Percentiles rank a stretch among this genome's conserved stretches.
Evolutionary conservation across 2,113 vertebrate genomes (phyloP).

Genomic region (Oncorhynchus keta): DNA sequence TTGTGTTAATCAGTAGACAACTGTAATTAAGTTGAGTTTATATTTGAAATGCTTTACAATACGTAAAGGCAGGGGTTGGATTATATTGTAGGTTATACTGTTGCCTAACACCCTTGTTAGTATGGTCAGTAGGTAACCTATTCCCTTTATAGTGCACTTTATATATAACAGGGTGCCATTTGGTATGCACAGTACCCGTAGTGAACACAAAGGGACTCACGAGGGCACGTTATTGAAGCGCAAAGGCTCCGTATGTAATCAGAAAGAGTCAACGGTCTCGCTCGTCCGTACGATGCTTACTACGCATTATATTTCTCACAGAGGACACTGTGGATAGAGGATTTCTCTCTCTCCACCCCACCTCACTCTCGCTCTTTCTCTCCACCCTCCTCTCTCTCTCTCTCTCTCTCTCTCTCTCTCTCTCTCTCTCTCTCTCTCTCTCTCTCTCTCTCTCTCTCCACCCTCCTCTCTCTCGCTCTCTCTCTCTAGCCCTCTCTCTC

Average conservation of each 20-base stretch:
- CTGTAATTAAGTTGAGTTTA: conserved; percentile 66
- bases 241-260: conserved; percentile 49
- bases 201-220: conserved; percentile 23
- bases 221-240: conserved; percentile 44
- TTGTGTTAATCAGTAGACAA: conserved; percentile 45
- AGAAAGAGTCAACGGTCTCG: conserved; percentile 32
- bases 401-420: conserved; percentile 9
- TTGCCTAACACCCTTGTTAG: conserved; percentile 51
- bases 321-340: not conserved
- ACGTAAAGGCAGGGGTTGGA: conserved; percentile 49
- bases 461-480: too few species aligned
- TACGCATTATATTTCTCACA: conserved; percentile 12
- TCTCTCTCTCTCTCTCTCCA: too few species aligned
- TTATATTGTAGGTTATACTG: conserved; percentile 49
- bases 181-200: too few species aligned
- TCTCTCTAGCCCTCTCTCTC: too few species aligned
- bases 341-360: too few species aligned
- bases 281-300: not conserved
- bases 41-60: conserved; percentile 59
- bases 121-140: conserved; percentile 54
- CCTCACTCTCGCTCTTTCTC: too few species aligned
- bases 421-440: conserved; percentile 18
- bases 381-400: not conserved
- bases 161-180: too few species aligned
- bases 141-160: too few species aligned